A percentile compares a stretch with the other conserved stretches of the same genome.
These are phyloP conservation scores for Calyptomena viridis DNA, from an alignment of 2,113 vertebrate species.

Conservation along the genomic window DNA sequence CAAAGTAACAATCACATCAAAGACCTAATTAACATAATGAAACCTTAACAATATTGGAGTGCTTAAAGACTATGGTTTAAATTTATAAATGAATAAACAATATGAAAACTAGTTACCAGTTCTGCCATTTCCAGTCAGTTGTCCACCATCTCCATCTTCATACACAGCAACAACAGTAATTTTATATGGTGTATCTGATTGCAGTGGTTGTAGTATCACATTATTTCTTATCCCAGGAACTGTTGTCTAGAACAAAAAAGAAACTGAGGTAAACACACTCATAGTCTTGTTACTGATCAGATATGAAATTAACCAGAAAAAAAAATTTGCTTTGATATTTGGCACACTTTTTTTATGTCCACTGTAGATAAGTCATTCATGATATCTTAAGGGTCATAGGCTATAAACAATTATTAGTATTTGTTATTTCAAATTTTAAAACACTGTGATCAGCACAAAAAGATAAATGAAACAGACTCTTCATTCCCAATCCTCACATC, in stretches of 20 bases:
- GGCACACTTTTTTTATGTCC: background rate
- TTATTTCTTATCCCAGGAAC: conserved; percentile 95
- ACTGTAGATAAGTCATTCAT: background rate
- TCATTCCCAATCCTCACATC: background rate
- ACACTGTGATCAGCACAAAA: background rate
- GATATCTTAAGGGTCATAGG: background rate
- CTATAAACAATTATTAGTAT: background rate
- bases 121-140: conserved; percentile 85
- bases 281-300: background rate
- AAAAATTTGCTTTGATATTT: background rate
- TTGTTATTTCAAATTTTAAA: background rate
- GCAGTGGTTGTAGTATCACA: conserved; percentile 84
- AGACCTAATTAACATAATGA: background rate
- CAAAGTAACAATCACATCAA: background rate
- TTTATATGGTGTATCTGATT: conserved; percentile 90
- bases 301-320: background rate
- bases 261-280: background rate
- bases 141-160: conserved; percentile 86
- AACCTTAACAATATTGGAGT: background rate
- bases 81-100: background rate
- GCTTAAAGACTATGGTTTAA: background rate
- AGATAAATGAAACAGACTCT: background rate
- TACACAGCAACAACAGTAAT: conserved; percentile 92
- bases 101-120: conserved; percentile 77
- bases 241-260: conserved; percentile 75